phyloP scores from a whole-genome alignment of 2,113 vertebrate genomes.

The Pelmatolapia mariae region DNA sequence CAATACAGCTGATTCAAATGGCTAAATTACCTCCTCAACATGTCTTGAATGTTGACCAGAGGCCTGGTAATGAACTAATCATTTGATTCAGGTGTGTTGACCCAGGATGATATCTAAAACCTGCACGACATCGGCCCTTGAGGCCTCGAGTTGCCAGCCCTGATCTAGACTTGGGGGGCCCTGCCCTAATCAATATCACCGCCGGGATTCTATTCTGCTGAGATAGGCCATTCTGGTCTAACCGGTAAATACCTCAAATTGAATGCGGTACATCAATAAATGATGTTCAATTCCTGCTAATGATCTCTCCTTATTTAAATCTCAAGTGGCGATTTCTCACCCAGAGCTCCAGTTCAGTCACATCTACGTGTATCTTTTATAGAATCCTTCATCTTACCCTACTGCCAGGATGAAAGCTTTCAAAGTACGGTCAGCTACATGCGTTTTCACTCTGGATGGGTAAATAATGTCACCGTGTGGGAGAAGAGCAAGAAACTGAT shows the following conservation, averaged over 20 bases:
- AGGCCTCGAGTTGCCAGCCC: not conserved
- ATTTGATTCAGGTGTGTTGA: not conserved
- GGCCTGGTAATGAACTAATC: not conserved
- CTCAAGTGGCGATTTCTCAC: not conserved
- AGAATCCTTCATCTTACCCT: not conserved
- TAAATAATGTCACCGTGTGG: not conserved
- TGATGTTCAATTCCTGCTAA: not conserved
- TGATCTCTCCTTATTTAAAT: not conserved
- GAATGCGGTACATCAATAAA: not conserved
- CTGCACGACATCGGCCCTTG: not conserved
- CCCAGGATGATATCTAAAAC: not conserved
- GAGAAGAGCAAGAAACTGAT: not conserved
- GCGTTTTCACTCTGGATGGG: not conserved
- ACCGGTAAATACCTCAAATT: not conserved
- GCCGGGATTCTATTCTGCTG: not conserved
- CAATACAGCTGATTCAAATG: not conserved
- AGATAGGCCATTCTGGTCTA: not conserved
- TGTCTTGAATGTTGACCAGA: not conserved
- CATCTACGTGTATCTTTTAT: not conserved
- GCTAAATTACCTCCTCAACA: not conserved
- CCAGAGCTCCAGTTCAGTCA: not conserved
- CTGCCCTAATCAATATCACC: not conserved
- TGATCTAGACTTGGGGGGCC: not conserved
- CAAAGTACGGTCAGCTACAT: not conserved
- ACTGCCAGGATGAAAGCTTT: not conserved